Base-by-base conservation (phyloP, 2,113 vertebrate species). In the Caranx ignobilis region DNA sequence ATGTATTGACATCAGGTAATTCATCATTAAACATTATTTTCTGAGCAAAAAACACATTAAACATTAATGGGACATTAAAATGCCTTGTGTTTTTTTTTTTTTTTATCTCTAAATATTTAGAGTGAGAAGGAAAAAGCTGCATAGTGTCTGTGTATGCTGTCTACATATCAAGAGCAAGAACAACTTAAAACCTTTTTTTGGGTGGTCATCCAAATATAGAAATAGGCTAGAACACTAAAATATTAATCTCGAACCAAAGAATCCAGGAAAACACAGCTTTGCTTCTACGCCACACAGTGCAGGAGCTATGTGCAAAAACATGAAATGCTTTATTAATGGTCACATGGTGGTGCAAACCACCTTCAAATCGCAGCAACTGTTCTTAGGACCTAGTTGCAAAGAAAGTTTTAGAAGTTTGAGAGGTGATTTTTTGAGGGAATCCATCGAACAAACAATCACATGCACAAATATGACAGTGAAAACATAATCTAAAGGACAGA, bases 201-300 rank as follows among this genome's bases (percentile, higher is more conserved):
- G 67, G 43, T 64, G 55, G 77, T 74, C 61, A 75, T 72, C 82
- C 82, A 82, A 86, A 89, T 81, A 87, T 64, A 85, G 81, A 84
- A 55, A 72, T 57, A 70, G 76, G 66, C 35, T 3, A 18, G 69
- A 43, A 81, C 6, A 50, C 59, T 93, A 35, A 93, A 93, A 89
- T 87, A 91, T 91, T 90, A 4, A 93, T 82, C 59, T 19, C 3
- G n/a, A 65, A 52, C 34, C 55, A 65, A 59, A 55, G 39, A 74
- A 71, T 76, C 55, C 6, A 16, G 62, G 74, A 87, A 88, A 88
- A 88, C 73, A 89, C 80, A 79, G 56, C 78, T 91, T 87, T 87
- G 74, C 87, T 88, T 89, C 83, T 90, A 71, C 4, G n/a, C 18
- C 63, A 79, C 39, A 11, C 37, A 62, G 64, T 77, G 63, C 62